Base-by-base conservation (phyloP, 30 jellyfish, hydroid and myxozoan species). In the Aurelia aurita complex sp. Pacific region DNA sequence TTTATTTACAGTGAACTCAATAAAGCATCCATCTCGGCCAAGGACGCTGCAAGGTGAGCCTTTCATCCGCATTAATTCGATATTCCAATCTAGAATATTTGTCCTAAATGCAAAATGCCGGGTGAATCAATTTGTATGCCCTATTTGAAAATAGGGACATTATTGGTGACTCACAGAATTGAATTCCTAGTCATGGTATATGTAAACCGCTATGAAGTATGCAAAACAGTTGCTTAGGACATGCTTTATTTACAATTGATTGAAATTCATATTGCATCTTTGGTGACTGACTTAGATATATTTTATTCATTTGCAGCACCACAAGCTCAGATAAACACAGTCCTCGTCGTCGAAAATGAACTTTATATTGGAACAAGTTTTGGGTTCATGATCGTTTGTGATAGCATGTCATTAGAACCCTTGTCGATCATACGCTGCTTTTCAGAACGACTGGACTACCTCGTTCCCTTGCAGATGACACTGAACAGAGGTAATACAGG, bases 331-430 rank as follows among this genome's bases (percentile, higher is more conserved):
- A 84, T 94, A 42, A 64, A 77, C 54, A 77, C 97, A 23, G 61
- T 94, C 23, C 85, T 89, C 23, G 95, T 94, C 32, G 99, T 88
- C 18, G 99, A 85, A 61, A 74, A 89, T 73, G 80, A 84, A 60
- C 85, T 94, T 69, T 94, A 94, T 89, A 77, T 94, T 57, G 99
- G 99, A 18, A 94, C 99, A 18, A 71, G 97, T n/a, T 85, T 50
- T 71, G 99, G 99, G 2, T 84, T 91, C 61, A 51, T 94, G 81
- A 53, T 85, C 77, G 77, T 88, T 51, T 94, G 99, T 77, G 97
- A 94, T 76, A 80, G 94, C 57, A 55, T 74, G 80, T 69, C 97
- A 5, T 67, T 94, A 78, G 70, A 52, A 42, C 97, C 96, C 4
- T 64, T 75, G 51, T 32, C 66, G 15, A 51, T 67, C 55, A 36